phyloP scores from a whole-genome alignment of 2,113 vertebrate genomes.

The Muscicapa adusta region DNA sequence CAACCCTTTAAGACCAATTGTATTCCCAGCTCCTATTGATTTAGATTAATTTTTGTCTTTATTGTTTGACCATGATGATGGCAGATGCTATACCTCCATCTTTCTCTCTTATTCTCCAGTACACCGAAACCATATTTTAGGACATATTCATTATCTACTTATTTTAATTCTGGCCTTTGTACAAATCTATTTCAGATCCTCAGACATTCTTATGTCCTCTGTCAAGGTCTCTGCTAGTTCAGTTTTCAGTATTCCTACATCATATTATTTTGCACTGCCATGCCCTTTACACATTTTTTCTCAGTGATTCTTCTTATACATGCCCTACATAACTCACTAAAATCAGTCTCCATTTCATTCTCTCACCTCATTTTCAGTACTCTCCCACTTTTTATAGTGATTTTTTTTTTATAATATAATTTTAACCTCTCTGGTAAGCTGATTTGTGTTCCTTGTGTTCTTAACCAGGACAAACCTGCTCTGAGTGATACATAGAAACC shows the following conservation, averaged over 20 bases:
- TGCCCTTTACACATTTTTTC: constrained; percentile 5
- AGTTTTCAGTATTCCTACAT: not conserved
- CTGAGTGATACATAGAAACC: not conserved
- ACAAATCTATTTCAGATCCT: not conserved
- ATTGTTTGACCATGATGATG: not conserved
- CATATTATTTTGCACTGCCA: not conserved
- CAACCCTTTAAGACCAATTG: not conserved
- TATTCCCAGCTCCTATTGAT: not conserved
- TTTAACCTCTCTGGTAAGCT: not conserved
- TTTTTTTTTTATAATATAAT: not conserved
- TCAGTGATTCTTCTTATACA: not conserved
- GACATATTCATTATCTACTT: not conserved
- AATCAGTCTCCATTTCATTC: not conserved
- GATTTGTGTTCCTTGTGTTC: not conserved
- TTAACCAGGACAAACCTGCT: not conserved
- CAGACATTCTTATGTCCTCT: not conserved
- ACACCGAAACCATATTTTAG: not conserved
- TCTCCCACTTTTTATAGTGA: not conserved
- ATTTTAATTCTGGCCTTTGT: not conserved
- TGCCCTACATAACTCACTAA: not conserved
- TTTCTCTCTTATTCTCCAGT: not conserved
- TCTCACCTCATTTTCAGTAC: not conserved
- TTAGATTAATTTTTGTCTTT: not conserved
- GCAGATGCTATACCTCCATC: not conserved
- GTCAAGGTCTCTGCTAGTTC: constrained; percentile 1